These are phyloP conservation scores for Myoxocephalus aenaeus DNA, from an alignment of 2,797 vertebrate species.

Conservation along the genomic window DNA sequence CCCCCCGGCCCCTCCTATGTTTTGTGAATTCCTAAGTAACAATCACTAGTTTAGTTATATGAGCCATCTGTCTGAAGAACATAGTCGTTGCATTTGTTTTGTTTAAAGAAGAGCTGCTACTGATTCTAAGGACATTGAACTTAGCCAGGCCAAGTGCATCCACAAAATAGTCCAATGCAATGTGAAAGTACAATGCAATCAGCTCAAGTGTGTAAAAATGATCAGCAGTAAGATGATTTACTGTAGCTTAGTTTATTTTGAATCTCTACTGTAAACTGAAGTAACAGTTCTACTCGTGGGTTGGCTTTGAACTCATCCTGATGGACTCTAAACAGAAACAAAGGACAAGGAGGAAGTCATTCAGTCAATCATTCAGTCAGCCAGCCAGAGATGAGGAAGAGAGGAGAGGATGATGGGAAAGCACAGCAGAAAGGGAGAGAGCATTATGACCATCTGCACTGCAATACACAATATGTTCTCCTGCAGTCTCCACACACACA, in stretches of 20 bases:
- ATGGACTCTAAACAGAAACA: background rate
- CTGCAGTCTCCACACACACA: conserved; percentile 40
- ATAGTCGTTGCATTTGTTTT: background rate
- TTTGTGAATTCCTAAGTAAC: conserved; percentile 3
- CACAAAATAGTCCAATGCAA: background rate
- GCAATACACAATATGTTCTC: conserved; percentile 26
- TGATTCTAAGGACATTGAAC: no score
- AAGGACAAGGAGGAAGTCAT: background rate
- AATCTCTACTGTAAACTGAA: background rate
- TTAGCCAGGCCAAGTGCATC: background rate
- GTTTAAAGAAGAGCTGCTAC: background rate
- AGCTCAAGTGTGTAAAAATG: background rate
- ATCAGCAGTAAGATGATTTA: background rate
- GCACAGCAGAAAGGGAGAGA: background rate
- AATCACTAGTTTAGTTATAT: conserved; percentile 2
- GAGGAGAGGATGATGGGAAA: conserved; percentile 17
- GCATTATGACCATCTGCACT: conserved; percentile 20
- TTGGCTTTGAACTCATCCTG: conserved; percentile 1
- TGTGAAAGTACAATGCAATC: background rate
- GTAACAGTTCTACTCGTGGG: background rate
- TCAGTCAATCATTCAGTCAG: background rate
- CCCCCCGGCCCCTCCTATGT: background rate
- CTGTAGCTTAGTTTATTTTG: background rate
- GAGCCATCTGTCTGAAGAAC: conserved; percentile 11
- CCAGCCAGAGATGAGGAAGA: background rate